Conservation (phyloP, 2,113 vertebrate species). For the Tychaedon coryphoeus region DNA sequence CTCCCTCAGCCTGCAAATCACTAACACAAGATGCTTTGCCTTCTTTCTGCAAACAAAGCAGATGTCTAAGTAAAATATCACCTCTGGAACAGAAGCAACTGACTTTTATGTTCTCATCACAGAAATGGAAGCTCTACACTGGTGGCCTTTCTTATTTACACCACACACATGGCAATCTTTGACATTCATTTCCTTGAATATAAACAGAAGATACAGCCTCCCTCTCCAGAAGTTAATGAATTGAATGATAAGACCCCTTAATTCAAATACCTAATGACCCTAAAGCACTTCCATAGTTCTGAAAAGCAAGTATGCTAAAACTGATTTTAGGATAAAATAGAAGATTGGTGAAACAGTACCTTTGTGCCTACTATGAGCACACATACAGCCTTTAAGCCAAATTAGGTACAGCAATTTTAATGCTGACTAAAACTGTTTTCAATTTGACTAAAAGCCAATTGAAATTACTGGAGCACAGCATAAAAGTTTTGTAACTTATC, state of each 20-base stretch:
- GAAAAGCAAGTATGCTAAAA: slow-evolving; percentile 50
- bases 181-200: slow-evolving; percentile 71
- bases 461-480: background rate
- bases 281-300: background rate
- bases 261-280: slow-evolving; percentile 58
- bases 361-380: background rate
- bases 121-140: slow-evolving; percentile 70
- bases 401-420: background rate
- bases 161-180: slow-evolving; percentile 72
- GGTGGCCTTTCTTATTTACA: slow-evolving; percentile 75
- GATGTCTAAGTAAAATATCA: slow-evolving; percentile 68
- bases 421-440: background rate
- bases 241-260: slow-evolving; percentile 65
- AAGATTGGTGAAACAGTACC: background rate
- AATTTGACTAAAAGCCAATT: background rate
- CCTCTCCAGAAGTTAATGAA: slow-evolving; percentile 68
- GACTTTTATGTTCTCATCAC: slow-evolving; percentile 71
- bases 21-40: slow-evolving; percentile 60
- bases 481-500: background rate
- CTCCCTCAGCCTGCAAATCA: slow-evolving; percentile 51
- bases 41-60: slow-evolving; percentile 64
- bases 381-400: background rate
- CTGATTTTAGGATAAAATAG: slow-evolving; percentile 7
- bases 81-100: slow-evolving; percentile 68
- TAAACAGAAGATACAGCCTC: slow-evolving; percentile 74